Evolutionary conservation across 2,888 invertebrate genomes (phyloP), one percentile per base, ranked within the genome.

Genomic region (Crocallis elinguaria): DNA sequence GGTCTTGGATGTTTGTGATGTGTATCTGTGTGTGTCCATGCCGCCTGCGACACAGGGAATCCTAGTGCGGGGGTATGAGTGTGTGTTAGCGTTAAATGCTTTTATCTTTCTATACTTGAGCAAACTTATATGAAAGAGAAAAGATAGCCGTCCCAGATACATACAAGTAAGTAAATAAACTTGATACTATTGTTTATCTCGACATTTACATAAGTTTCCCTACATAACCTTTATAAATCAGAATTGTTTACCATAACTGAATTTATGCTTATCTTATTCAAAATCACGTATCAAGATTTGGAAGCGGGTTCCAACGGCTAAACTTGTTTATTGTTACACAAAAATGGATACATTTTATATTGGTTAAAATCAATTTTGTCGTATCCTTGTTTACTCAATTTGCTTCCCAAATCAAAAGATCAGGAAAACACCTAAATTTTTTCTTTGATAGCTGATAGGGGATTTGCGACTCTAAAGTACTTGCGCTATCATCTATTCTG

Each of bases 201-300:
- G 1, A n/a, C 21, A 43, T 48, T 48, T 49, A 32, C 48, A 48
- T 53, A 32, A 33, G 45, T 32, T 49, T 48, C 44, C 27, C 37
- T 36, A 42, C 19, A 38, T 48, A 53, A 48, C 53, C 48, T 54
- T 49, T 54, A 54, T 54, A 54, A 33, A 54, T 54, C 48, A 48
- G 53, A 38, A 43, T 43, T 49, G 48, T 43, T 54, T 54, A 54
- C 25, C 53, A 54, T 54, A 43, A 54, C 48, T 33, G 38, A 33
- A 54, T 54, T 49, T 49, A 54, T 42, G 19, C 12, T 19, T 54
- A 49, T 54, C 53, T 33, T 54, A 54, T 54, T 49, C 53, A 43
- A 49, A 54, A 48, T 54, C 48, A 36, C 43, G 33, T 38, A 49
- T 49, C 43, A 14, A 30, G 9, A 37, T 53, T 38, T 27, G 38